phyloP scores from a whole-genome alignment of 2,888 invertebrate species.

The Hydraecia micacea region DNA sequence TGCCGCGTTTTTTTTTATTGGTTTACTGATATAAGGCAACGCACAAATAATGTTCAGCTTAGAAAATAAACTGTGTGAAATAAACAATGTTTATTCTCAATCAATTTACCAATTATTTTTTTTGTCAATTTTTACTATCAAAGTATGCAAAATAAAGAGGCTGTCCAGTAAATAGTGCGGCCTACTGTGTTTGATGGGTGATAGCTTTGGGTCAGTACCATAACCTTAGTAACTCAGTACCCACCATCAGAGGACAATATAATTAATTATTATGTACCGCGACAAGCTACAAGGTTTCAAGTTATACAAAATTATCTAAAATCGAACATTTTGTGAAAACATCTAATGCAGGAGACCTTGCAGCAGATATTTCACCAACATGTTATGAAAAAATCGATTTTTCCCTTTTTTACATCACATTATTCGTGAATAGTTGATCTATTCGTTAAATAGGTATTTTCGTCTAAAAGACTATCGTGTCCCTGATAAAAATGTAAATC shows the following conservation, averaged over 20 bases:
- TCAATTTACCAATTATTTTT: not conserved
- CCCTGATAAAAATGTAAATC: not conserved
- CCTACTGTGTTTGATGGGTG: not conserved
- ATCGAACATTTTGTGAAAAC: not conserved
- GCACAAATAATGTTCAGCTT: constrained; percentile 22
- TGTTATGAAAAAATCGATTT: not conserved
- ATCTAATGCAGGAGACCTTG: not conserved
- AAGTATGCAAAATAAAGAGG: not conserved
- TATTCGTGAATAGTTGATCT: not conserved
- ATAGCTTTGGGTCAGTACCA: not conserved
- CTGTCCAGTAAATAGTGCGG: not conserved
- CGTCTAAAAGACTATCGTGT: too few relatives aligned
- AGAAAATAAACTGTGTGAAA: not conserved
- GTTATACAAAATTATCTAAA: not conserved
- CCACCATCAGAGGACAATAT: not conserved
- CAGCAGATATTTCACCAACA: not conserved
- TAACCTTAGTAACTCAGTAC: not conserved
- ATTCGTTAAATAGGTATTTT: not conserved
- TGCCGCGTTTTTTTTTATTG: constrained; percentile 69
- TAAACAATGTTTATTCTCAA: not conserved
- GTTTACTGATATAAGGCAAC: constrained; percentile 8
- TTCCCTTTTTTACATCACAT: not conserved
- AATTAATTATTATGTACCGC: not conserved
- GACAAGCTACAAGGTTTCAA: not conserved
- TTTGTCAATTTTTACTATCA: not conserved